A percentile compares a stretch with the other conserved stretches of the same genome.
phyloP scores from a whole-genome alignment of 2,797 vertebrate species.

The Acridotheres tristis region DNA sequence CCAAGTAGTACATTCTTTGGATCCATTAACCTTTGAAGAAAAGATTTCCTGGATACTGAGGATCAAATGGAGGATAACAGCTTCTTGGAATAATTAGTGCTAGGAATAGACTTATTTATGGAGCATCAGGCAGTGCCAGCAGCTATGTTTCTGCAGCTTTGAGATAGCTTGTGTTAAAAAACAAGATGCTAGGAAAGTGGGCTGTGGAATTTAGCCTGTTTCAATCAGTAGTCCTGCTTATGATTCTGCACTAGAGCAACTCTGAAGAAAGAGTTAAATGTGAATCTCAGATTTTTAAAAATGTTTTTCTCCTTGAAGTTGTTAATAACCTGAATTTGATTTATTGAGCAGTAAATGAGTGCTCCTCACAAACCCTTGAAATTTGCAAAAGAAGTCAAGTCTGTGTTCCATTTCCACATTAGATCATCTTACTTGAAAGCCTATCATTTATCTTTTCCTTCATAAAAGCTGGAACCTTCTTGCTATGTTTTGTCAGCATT shows the following conservation, averaged over 20 bases:
- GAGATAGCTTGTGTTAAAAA: conserved; percentile 45
- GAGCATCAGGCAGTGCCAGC: conserved; percentile 28
- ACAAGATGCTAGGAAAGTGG: conserved; percentile 27
- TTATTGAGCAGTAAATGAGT: neutral
- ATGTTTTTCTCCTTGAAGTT: neutral
- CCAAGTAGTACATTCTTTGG: neutral
- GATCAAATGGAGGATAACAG: conserved; percentile 43
- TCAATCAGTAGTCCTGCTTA: conserved; percentile 8
- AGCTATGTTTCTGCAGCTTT: conserved; percentile 20
- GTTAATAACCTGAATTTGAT: neutral
- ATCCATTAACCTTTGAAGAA: conserved; percentile 31
- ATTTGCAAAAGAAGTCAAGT: neutral
- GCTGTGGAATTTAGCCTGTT: conserved; percentile 11
- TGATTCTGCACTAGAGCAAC: neutral
- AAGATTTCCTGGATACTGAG: conserved; percentile 51
- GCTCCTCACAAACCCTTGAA: neutral
- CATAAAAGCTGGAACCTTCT: neutral
- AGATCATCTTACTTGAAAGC: neutral
- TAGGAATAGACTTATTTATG: conserved; percentile 56
- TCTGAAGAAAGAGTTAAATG: neutral
- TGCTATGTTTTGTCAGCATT: neutral
- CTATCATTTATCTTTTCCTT: neutral
- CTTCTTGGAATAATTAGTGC: conserved; percentile 55
- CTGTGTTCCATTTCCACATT: neutral
- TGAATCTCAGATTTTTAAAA: neutral